Evolutionary conservation across 2,888 invertebrate genomes (phyloP).

Genomic region (Tanypteryx hageni): DNA sequence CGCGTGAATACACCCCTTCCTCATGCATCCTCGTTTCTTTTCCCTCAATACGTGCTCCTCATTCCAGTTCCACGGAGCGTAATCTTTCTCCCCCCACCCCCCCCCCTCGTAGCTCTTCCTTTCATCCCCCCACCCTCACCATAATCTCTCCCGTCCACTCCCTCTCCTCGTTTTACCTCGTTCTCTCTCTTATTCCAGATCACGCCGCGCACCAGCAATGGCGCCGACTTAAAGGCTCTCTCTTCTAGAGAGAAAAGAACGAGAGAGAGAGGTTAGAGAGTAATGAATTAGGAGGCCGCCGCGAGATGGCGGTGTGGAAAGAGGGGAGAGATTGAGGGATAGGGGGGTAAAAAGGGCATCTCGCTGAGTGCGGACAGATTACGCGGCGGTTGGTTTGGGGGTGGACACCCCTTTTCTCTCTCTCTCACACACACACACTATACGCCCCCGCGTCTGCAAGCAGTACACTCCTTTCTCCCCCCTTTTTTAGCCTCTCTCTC

Average conservation of each 20-base stretch:
- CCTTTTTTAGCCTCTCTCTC: background rate
- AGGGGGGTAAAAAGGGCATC: background rate
- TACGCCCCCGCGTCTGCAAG: background rate
- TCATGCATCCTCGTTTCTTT: background rate
- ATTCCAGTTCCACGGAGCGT: background rate
- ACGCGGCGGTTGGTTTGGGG: slow-evolving; percentile 4
- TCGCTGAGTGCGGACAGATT: background rate
- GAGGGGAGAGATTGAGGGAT: background rate
- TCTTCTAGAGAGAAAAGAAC: background rate
- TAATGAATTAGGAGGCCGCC: slow-evolving; percentile 15
- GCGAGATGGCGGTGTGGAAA: background rate
- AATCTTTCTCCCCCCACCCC: background rate
- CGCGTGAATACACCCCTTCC: background rate
- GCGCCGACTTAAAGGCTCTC: slow-evolving; percentile 22
- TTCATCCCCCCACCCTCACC: no score
- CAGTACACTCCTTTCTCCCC: background rate
- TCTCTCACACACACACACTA: no score
- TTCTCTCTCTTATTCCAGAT: background rate
- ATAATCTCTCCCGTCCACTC: no score
- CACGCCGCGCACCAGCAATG: background rate
- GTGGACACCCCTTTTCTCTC: background rate
- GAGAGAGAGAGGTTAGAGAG: background rate
- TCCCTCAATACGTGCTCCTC: background rate
- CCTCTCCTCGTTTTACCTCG: no score
- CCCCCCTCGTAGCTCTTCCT: no score